A percentile compares a stretch with the other conserved stretches of the same genome.
phyloP scores from a whole-genome alignment of 2,797 vertebrate species.

The Kryptolebias ocellatus region DNA sequence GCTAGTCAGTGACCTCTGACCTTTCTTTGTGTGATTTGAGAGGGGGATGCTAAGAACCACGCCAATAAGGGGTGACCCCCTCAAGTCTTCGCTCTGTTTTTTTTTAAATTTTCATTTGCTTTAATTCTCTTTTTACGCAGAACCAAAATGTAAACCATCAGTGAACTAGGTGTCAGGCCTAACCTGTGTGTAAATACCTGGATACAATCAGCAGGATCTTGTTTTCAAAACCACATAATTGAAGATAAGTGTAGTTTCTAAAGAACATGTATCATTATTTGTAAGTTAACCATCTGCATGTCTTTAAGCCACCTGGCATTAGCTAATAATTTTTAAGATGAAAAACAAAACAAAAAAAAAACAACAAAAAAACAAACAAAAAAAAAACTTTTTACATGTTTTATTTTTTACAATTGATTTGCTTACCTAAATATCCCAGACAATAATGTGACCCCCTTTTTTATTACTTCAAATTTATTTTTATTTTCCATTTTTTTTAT shows the following conservation, averaged over 20 bases:
- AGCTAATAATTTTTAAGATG: conserved; percentile 86
- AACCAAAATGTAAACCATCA: conserved; percentile 84
- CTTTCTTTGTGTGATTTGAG: conserved; percentile 74
- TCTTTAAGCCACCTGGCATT: conserved; percentile 85
- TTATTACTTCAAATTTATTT: conserved; percentile 86
- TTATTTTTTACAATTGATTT: conserved; percentile 92
- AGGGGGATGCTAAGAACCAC: conserved; percentile 64
- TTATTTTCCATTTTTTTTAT: conserved; percentile 86
- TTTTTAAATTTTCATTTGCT: conserved; percentile 66
- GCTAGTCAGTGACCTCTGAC: conserved; percentile 79
- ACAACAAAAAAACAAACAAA: conserved; percentile 64
- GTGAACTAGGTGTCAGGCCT: conserved; percentile 78
- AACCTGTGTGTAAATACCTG: conserved; percentile 81
- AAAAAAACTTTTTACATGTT: conserved; percentile 87
- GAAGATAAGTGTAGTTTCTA: conserved; percentile 85
- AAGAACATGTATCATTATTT: conserved; percentile 86
- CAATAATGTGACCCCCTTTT: conserved; percentile 86
- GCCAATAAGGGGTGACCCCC: conserved; percentile 66
- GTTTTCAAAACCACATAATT: conserved; percentile 78
- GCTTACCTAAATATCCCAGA: conserved; percentile 87
- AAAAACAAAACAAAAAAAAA: conserved; percentile 47
- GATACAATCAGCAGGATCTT: conserved; percentile 84
- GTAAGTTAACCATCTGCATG: conserved; percentile 89
- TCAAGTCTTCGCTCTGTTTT: conserved; percentile 65
- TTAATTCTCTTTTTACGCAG: conserved; percentile 82